Conservation (phyloP, 2,888 invertebrate species). For the Gonocerus acuteangulatus region DNA sequence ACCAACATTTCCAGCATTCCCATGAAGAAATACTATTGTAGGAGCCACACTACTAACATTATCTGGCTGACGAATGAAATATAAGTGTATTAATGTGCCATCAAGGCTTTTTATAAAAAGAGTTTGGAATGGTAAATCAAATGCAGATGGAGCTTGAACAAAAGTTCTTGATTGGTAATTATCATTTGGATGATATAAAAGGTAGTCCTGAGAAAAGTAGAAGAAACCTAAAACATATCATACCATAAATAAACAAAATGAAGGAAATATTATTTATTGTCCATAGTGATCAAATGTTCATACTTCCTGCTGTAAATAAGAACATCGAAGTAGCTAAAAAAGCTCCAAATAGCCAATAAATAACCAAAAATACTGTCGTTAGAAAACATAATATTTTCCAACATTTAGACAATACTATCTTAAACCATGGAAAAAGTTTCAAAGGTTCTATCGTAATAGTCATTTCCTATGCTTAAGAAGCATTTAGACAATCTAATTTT, state of each 20-base stretch:
- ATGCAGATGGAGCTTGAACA: slow-evolving; percentile 77
- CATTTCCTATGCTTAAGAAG: slow-evolving; percentile 10
- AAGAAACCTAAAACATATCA: slow-evolving; percentile 56
- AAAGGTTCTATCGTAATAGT: slow-evolving; percentile 31
- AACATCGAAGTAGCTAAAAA: slow-evolving; percentile 63
- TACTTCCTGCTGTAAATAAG: slow-evolving; percentile 63
- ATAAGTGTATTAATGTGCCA: slow-evolving; percentile 70
- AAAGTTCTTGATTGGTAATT: slow-evolving; percentile 82
- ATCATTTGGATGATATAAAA: slow-evolving; percentile 82
- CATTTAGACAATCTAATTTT: slow-evolving; percentile 5
- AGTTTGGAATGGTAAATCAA: slow-evolving; percentile 80
- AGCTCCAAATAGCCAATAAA: slow-evolving; percentile 79
- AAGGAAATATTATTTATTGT: not conserved
- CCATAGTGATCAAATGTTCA: slow-evolving; percentile 34
- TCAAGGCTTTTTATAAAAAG: slow-evolving; percentile 66
- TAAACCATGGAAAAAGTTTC: slow-evolving; percentile 32
- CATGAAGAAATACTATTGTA: slow-evolving; percentile 85
- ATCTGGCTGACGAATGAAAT: slow-evolving; percentile 66
- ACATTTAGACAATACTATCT: slow-evolving; percentile 50
- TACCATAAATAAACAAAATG: slow-evolving; percentile 9
- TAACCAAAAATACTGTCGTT: slow-evolving; percentile 62
- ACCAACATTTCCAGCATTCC: slow-evolving; percentile 95
- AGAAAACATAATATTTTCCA: slow-evolving; percentile 71
- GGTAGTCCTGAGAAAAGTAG: slow-evolving; percentile 76
- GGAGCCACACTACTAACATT: slow-evolving; percentile 62